phyloP scores from a whole-genome alignment of 2,888 invertebrate species.

The Pimpla rufipes region DNA sequence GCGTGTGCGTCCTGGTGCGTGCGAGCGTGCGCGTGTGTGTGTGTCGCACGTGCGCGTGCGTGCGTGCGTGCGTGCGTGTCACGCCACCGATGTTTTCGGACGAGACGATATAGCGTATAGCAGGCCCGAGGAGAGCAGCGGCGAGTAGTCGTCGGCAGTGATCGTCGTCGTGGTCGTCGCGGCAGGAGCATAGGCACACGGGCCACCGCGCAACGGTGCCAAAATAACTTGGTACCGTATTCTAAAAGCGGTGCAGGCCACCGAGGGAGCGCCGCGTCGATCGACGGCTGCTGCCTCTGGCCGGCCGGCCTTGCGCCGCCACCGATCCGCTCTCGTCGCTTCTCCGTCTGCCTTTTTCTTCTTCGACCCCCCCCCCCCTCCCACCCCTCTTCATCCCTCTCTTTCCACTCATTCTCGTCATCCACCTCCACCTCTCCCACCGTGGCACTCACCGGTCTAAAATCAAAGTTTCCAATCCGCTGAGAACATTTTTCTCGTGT shows the following conservation, averaged over 20 bases:
- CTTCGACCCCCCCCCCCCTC: slow-evolving; percentile 42
- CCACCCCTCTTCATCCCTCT: slow-evolving; percentile 9
- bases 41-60: too few relatives aligned
- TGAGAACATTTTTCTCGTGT: slow-evolving; percentile 41
- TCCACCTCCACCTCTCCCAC: slow-evolving; percentile 67
- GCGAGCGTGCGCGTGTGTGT: too few relatives aligned
- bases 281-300: slow-evolving; percentile 68
- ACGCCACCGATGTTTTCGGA: slow-evolving; percentile 53
- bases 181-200: slow-evolving; percentile 63
- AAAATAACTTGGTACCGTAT: slow-evolving; percentile 83
- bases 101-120: slow-evolving; percentile 46
- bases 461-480: slow-evolving; percentile 66
- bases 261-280: slow-evolving; percentile 77
- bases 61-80: not conserved
- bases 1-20: too few relatives aligned
- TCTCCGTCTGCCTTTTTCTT: slow-evolving; percentile 61
- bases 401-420: slow-evolving; percentile 42
- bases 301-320: slow-evolving; percentile 69
- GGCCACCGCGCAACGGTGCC: slow-evolving; percentile 79
- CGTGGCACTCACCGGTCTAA: slow-evolving; percentile 65
- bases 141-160: slow-evolving; percentile 35
- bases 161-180: slow-evolving; percentile 37
- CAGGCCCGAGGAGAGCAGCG: slow-evolving; percentile 51
- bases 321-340: slow-evolving; percentile 64
- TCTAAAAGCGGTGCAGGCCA: slow-evolving; percentile 83